Base-by-base conservation (phyloP, 2,113 vertebrate genomes). In the Oplegnathus fasciatus region DNA sequence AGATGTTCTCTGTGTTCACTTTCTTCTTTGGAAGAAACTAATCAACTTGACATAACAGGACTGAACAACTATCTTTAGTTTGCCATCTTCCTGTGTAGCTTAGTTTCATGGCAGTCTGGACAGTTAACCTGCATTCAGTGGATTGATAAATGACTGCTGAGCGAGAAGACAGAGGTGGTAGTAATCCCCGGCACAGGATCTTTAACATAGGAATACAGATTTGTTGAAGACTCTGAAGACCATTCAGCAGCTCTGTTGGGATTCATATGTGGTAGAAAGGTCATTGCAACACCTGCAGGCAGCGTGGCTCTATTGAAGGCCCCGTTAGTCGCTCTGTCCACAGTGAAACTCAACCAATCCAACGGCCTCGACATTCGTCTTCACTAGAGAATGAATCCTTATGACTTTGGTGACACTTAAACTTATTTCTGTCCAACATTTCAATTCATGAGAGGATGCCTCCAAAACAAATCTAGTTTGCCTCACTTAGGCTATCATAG, bases 1-100 rank as follows among this genome's bases (percentile, higher is more conserved):
- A 61, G 0, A 66, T 9, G 50, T 70, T 78, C 60, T 72, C 24
- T 28, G 37, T 26, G 28, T 64, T 67, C 50, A 20, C 61, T 76
- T 80, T 52, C 46, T 24, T 64, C 46, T 82, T 40, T 14, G 52
- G 69, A 60, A 81, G 26, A 71, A 65, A 68, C 46, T 40, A 78
- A 40, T 73, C 64, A 72, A 20, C 50, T 75, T 6, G 2, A 7
- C 17, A 8, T 50, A 1, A 58, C 72, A 6, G 65, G 48, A 82
- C 48, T 42, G 61, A 74, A 34, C 22, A 48, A 13, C 46, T 40
- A 0, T 42, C 30, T 17, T 55, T 20, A 6, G 7, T 32, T 42
- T 7, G 20, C 50, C 48, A 9, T 52, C 11, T 54, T 32, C 50
- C 28, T 37, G 32, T 40, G 48, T 2, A 17, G 15, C 22, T 13